phyloP scores from a whole-genome alignment of 2,113 vertebrate genomes.

The Hydrochoerus hydrochaeris region DNA sequence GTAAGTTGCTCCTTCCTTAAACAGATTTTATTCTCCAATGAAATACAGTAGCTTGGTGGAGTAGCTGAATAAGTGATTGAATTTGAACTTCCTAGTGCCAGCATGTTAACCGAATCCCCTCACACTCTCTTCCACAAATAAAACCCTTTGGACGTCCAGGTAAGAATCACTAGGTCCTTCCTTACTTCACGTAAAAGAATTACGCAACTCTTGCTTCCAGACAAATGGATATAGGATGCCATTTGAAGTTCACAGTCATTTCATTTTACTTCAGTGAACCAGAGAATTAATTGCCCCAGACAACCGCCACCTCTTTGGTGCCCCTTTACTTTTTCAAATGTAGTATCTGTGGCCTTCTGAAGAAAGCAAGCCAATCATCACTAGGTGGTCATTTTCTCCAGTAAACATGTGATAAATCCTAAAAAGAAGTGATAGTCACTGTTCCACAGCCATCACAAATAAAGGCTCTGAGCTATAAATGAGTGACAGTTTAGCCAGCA shows the following conservation, averaged over 20 bases:
- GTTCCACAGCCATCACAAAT: neutral
- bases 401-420: conserved; percentile 7
- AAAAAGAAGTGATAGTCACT: neutral
- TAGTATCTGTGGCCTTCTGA: neutral
- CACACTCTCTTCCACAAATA: neutral
- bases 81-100: neutral
- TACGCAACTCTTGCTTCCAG: neutral
- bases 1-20: neutral
- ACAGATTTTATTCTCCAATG: neutral
- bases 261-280: neutral
- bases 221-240: accelerated
- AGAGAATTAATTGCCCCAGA: neutral
- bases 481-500: conserved; percentile 59
- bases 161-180: neutral
- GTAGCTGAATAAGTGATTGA: neutral
- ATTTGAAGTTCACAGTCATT: neutral
- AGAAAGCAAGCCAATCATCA: neutral
- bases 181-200: no score
- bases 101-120: neutral
- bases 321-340: neutral
- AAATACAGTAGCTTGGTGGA: neutral
- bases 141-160: neutral
- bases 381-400: neutral
- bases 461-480: conserved; percentile 26
- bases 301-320: neutral